Evolutionary conservation across 2,113 vertebrate species (phyloP).

Genomic region (Labeo catla): DNA sequence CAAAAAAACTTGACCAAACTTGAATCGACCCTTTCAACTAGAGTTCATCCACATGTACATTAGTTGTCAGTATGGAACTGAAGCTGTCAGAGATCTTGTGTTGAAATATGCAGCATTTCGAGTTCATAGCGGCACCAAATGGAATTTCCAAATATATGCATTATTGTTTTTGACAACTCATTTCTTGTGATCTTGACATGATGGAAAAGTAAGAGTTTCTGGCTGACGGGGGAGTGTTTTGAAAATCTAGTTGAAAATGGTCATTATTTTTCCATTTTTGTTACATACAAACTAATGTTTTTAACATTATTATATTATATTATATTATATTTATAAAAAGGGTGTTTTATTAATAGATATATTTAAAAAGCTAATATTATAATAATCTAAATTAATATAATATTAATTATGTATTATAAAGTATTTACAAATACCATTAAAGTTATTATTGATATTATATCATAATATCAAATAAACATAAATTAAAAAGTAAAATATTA

Average conservation of each 20-base stretch:
- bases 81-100: background rate
- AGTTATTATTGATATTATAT: too few relatives aligned
- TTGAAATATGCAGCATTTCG: conserved; percentile 2
- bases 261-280: background rate
- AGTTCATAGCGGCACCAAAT: background rate
- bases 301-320: background rate
- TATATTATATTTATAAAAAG: background rate
- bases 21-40: background rate
- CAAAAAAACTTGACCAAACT: background rate
- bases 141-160: background rate
- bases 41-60: background rate
- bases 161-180: background rate
- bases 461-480: too few relatives aligned
- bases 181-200: background rate
- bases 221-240: background rate
- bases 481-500: too few relatives aligned
- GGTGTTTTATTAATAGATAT: too few relatives aligned
- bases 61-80: background rate
- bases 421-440: too few relatives aligned
- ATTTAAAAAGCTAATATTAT: too few relatives aligned
- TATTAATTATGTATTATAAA: too few relatives aligned
- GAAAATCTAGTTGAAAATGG: background rate
- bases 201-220: background rate
- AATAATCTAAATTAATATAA: too few relatives aligned
- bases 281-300: background rate